Evolutionary conservation across 1,140 invertebrate genomes (phyloP), one percentile per base, ranked within the genome.

Genomic region (Drosophila persimilis): DNA sequence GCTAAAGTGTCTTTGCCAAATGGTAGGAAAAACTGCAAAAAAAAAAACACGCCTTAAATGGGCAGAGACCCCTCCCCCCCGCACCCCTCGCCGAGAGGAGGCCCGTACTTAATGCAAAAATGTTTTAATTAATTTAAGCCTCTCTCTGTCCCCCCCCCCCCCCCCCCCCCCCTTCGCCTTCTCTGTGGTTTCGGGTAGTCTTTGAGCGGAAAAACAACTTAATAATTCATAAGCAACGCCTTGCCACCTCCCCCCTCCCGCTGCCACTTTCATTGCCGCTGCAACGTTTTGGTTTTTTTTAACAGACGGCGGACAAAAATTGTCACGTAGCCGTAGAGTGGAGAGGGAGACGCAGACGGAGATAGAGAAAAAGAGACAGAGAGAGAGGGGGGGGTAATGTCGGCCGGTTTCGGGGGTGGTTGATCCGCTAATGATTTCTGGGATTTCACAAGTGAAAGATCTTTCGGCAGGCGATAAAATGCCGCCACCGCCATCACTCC

Each of bases 51-150:
- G 29, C 17, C 62, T 2, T 44, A 77, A 77, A 77, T 76, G 52
- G 75, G 75, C 53, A 69, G 56, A 43, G 39, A 46, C 39, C 15
- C 1, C 17, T 0, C 17, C 17, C 0, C 17, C 15, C 15, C 15
- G n/a, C n/a, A 15, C 15, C 35, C 61, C 20, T 20, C 20, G 62
- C 7, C 7, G 24, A 44, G 7, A 22, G 9, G 43, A 9, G 53
- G 15, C 22, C 11, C 35, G 56, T 71, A 86, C 74, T 86, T 86
- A 88, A 83, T 66, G 78, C 83, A 86, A 78, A 86, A 86, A 86
- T 86, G 83, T 86, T 86, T 86, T 86, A 86, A 86, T 86, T 88
- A 86, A 83, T 88, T 86, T 88, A 74, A 39, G 35, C 35, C 8
- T 54, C 41, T 43, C 11, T 8, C 41, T 39, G 13, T 9, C 17